phyloP scores from a whole-genome alignment of 1,140 invertebrate genomes.

The Patella vulgata region DNA sequence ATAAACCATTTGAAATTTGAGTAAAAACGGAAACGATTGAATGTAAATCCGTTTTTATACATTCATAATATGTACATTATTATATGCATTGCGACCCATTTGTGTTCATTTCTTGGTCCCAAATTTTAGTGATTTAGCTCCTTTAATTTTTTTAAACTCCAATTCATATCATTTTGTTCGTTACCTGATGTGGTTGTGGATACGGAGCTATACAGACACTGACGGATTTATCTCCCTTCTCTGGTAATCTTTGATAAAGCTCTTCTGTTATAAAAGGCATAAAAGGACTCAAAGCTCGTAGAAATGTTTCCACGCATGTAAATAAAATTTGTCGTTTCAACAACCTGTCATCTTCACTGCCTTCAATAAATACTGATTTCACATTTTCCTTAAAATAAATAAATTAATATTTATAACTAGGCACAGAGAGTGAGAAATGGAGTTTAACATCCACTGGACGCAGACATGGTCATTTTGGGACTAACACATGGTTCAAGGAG shows the following conservation, averaged over 20 bases:
- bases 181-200: too few species aligned
- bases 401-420: neutral
- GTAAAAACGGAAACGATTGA: too few species aligned
- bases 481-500: too few species aligned
- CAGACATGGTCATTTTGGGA: too few species aligned
- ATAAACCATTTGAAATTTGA: too few species aligned
- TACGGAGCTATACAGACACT: slow-evolving; percentile 53
- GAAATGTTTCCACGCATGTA: slow-evolving; percentile 43
- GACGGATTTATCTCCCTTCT: slow-evolving; percentile 20
- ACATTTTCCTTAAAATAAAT: slow-evolving; percentile 71
- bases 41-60: neutral
- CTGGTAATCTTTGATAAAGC: slow-evolving; percentile 54
- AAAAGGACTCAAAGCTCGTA: slow-evolving; percentile 54
- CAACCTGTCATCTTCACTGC: slow-evolving; percentile 70
- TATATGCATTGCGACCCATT: too few species aligned
- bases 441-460: too few species aligned
- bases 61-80: neutral
- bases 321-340: slow-evolving; percentile 52
- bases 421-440: too few species aligned
- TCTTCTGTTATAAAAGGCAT: slow-evolving; percentile 64
- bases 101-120: too few species aligned
- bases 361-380: slow-evolving; percentile 70
- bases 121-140: too few species aligned
- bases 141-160: too few species aligned
- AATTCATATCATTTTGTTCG: too few species aligned